Evolutionary conservation across 1,140 invertebrate genomes (phyloP).

Genomic region (Pogonomyrmex barbatus): DNA sequence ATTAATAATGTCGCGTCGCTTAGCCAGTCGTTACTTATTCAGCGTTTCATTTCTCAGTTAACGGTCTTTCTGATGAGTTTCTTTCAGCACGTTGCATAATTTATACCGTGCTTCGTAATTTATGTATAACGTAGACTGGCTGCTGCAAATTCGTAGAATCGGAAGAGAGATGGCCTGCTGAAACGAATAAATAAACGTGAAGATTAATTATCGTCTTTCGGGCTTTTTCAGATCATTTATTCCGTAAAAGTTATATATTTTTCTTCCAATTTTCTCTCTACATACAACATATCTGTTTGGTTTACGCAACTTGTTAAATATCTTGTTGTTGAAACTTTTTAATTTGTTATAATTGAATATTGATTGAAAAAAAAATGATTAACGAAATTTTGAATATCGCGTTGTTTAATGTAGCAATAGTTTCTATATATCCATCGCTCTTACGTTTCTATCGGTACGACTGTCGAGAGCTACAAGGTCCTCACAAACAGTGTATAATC

Average conservation of each 20-base stretch:
- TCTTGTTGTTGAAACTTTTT: background rate
- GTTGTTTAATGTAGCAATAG: constrained; percentile 7
- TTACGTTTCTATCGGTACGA: constrained; percentile 19
- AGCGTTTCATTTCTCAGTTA: constrained; percentile 64
- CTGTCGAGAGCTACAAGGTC: constrained; percentile 49
- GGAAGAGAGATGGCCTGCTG: constrained; percentile 50
- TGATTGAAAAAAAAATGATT: background rate
- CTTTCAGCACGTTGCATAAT: constrained; percentile 61
- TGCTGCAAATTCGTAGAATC: constrained; percentile 62
- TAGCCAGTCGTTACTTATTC: constrained; percentile 62
- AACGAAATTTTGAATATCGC: constrained; percentile 15
- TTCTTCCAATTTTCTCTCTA: background rate
- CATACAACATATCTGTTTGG: background rate
- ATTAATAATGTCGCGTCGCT: constrained; percentile 60
- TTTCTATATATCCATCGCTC: background rate
- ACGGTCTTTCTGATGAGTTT: constrained; percentile 63
- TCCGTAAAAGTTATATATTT: constrained; percentile 44
- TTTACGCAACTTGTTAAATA: background rate
- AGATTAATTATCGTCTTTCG: constrained; percentile 65
- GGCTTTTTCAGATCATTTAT: constrained; percentile 55
- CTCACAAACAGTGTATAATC: constrained; percentile 54
- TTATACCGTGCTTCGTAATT: constrained; percentile 61
- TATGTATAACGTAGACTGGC: constrained; percentile 60
- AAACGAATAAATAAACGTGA: constrained; percentile 62
- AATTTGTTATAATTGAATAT: constrained; percentile 16